Conservation (phyloP, 2,797 vertebrate species). For the Pipistrellus kuhlii region DNA sequence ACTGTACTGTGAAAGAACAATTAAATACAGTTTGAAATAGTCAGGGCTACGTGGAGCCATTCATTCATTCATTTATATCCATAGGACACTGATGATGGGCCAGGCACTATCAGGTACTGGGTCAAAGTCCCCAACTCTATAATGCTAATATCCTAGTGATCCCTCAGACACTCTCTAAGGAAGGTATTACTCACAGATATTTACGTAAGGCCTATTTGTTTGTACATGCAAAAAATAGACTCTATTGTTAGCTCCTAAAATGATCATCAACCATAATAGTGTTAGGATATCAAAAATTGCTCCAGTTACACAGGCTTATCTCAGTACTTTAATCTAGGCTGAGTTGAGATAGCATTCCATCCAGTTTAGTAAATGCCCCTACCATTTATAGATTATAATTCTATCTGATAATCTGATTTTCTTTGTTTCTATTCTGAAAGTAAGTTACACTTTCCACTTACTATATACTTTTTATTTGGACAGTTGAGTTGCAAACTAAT, state of each 20-base stretch:
- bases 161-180: not conserved
- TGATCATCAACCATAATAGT: not conserved
- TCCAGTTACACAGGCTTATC: slow-evolving; percentile 27
- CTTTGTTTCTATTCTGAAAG: not conserved
- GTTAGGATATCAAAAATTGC: slow-evolving; percentile 36
- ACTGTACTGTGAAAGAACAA: not conserved
- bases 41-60: not conserved
- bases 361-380: slow-evolving; percentile 43
- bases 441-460: slow-evolving; percentile 11
- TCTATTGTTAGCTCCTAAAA: slow-evolving; percentile 55
- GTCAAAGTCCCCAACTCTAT: not conserved
- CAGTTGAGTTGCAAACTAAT: not conserved
- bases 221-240: not conserved
- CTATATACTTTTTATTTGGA: not conserved
- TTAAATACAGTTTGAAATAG: not conserved
- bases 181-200: not conserved
- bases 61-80: slow-evolving; percentile 13
- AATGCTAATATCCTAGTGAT: not conserved
- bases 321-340: slow-evolving; percentile 16
- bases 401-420: slow-evolving; percentile 22
- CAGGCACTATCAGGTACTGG: not conserved
- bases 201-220: slow-evolving; percentile 62
- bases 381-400: slow-evolving; percentile 54
- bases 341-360: slow-evolving; percentile 62
- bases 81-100: not conserved